phyloP scores from a whole-genome alignment of 2,888 invertebrate genomes.

The Platerodrilus igneus region DNA sequence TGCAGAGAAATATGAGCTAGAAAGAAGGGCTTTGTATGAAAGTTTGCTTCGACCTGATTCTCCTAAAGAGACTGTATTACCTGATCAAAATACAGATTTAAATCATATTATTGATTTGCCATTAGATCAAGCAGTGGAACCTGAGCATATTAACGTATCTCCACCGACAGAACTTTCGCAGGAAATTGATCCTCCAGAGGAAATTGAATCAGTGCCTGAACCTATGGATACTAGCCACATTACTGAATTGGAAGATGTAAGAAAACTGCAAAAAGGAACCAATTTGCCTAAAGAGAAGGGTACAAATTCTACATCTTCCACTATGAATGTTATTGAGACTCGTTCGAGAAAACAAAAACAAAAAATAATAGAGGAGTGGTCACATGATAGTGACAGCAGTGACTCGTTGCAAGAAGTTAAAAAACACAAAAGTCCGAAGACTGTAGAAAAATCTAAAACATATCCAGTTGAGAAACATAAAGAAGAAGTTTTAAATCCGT shows the following conservation, averaged over 20 bases:
- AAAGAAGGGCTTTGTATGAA: conserved; percentile 47
- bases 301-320: conserved; percentile 29
- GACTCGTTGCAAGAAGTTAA: conserved; percentile 18
- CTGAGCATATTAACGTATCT: too few relatives aligned
- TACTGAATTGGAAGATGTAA: conserved; percentile 24
- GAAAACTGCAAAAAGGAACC: conserved; percentile 26
- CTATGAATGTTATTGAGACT: conserved; percentile 30
- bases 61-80: conserved; percentile 25
- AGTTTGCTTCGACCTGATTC: conserved; percentile 41
- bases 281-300: conserved; percentile 31
- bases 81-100: conserved; percentile 17
- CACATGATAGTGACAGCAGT: conserved; percentile 40
- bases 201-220: conserved; percentile 6
- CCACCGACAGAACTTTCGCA: too few relatives aligned
- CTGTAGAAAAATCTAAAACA: conserved; percentile 32
- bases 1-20: conserved; percentile 48
- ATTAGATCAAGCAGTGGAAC: neutral
- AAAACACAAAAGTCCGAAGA: conserved; percentile 14
- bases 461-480: conserved; percentile 30
- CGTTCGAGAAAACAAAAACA: conserved; percentile 24
- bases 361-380: conserved; percentile 36
- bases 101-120: conserved; percentile 8
- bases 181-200: too few relatives aligned
- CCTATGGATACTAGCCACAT: conserved; percentile 6
- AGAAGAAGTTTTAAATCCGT: conserved; percentile 38